A percentile compares a stretch with the other conserved stretches of the same genome.
These are phyloP conservation scores for Galerucella nymphaeae DNA, from an alignment of 2,888 invertebrate genomes.

Conservation along the genomic window DNA sequence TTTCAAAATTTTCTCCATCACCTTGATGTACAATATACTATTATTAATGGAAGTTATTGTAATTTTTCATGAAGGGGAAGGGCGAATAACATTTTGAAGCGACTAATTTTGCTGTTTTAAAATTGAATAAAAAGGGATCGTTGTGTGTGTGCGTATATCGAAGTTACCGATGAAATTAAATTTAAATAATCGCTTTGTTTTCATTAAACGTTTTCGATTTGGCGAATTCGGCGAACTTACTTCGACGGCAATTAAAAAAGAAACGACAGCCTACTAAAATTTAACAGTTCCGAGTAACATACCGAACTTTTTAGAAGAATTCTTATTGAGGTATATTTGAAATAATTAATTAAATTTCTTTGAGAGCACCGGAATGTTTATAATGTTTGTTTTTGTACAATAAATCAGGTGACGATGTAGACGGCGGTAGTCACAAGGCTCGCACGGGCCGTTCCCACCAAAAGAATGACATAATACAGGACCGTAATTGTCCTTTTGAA, in stretches of 20 bases:
- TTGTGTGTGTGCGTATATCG: background rate
- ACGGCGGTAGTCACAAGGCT: conserved; percentile 59
- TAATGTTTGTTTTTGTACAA: conserved; percentile 61
- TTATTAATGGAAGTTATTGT: too few relatives aligned
- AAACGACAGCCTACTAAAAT: conserved; percentile 59
- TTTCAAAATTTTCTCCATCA: too few relatives aligned
- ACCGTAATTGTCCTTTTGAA: conserved; percentile 36
- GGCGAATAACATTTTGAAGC: too few relatives aligned
- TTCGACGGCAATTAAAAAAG: conserved; percentile 58
- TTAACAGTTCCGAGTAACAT: conserved; percentile 65
- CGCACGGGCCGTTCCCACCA: conserved; percentile 60
- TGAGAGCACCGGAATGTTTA: conserved; percentile 62
- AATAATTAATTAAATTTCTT: conserved; percentile 68
- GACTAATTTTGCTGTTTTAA: too few relatives aligned
- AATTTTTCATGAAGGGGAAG: too few relatives aligned
- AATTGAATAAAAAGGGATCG: too few relatives aligned
- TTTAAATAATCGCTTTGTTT: conserved; percentile 61
- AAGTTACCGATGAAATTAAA: conserved; percentile 53
- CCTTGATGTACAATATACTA: too few relatives aligned
- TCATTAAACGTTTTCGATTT: conserved; percentile 54
- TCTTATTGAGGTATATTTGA: conserved; percentile 64
- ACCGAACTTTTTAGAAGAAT: conserved; percentile 62
- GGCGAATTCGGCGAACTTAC: conserved; percentile 53
- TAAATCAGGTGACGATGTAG: conserved; percentile 64
- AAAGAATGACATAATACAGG: conserved; percentile 49